Evolutionary conservation across 2,888 invertebrate species (phyloP), one percentile per base, ranked within the genome.

Genomic region (Oligia latruncula): DNA sequence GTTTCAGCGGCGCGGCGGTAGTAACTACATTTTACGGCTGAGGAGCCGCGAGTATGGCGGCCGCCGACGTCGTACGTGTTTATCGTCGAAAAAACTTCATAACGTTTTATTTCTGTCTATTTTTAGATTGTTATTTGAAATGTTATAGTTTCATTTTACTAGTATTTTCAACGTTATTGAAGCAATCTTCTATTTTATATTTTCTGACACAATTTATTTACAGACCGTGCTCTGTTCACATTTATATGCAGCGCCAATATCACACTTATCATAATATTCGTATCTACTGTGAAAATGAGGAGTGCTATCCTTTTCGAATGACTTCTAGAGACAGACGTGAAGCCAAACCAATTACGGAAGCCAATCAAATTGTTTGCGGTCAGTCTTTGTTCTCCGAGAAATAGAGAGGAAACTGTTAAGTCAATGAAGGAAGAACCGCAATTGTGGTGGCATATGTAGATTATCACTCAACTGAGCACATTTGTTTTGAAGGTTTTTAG

Each of bases 1-100:
- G 92, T 92, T 92, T 91, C 87, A 90, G 87, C 80, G 90, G 78
- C 86, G 90, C 81, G 90, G 81, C 84, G 89, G 89, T 78, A 74
- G 70, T 71, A 88, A 91, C 90, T 90, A 91, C 91, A 92, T 93
- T 93, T 92, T 91, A 92, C 91, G 93, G 90, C 91, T 90, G 90
- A 90, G 85, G 84, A 85, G 87, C 77, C 85, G 80, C 83, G 84
- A 85, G 78, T 81, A 67, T 29, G 71, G 78, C 84, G 75, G 70
- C 77, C 68, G 67, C 71, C 78, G 71, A 46, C 74, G 77, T 81
- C 66, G 82, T 87, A 90, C 89, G 90, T 90, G 90, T 92, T 92
- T 92, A 93, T 92, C 89, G 90, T 87, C 89, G 84, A 87, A 90
- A 89, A 90, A 91, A 89, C 85, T 88, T 86, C 84, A 84, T 74